A percentile compares a stretch with the other conserved stretches of the same genome.
Evolutionary conservation across 2,888 invertebrate species (phyloP).

Genomic region (Exephanes ischioxanthus): DNA sequence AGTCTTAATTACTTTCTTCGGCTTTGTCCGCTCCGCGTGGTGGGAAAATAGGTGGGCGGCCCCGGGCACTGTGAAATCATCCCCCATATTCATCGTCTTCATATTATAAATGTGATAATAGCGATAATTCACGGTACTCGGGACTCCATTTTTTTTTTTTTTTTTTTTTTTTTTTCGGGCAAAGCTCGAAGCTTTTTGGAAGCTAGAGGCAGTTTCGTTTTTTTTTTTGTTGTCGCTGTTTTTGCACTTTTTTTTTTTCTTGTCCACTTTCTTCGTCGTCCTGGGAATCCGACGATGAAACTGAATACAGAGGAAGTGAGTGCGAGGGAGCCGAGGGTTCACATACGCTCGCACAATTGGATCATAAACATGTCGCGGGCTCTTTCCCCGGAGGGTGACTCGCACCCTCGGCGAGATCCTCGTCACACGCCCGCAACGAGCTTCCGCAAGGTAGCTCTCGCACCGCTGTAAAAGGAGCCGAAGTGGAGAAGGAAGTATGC

Average conservation of each 20-base stretch:
- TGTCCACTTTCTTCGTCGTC: no score
- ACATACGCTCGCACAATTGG: constrained; percentile 44
- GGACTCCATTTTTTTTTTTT: neutral
- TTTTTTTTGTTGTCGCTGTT: no score
- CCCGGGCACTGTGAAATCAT: neutral
- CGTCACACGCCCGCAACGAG: constrained; percentile 5
- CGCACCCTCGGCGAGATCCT: constrained; percentile 21
- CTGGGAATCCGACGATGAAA: no score
- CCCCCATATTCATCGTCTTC: neutral
- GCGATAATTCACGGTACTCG: neutral
- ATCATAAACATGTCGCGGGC: constrained; percentile 55
- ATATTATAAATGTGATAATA: neutral
- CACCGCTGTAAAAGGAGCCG: neutral
- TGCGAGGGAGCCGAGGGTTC: neutral
- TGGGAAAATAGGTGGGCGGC: no score
- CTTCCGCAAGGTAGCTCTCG: neutral
- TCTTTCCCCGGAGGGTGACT: constrained; percentile 21
- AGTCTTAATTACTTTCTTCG: no score
- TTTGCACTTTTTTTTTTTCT: no score
- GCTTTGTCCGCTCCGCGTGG: no score
- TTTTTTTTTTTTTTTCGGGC: neutral
- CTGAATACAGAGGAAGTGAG: neutral
- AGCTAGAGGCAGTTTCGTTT: neutral
- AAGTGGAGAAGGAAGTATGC: neutral
- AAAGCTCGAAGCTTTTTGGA: neutral